Conservation (phyloP, 2,888 invertebrate species). For the Hyppa rectilinea region DNA sequence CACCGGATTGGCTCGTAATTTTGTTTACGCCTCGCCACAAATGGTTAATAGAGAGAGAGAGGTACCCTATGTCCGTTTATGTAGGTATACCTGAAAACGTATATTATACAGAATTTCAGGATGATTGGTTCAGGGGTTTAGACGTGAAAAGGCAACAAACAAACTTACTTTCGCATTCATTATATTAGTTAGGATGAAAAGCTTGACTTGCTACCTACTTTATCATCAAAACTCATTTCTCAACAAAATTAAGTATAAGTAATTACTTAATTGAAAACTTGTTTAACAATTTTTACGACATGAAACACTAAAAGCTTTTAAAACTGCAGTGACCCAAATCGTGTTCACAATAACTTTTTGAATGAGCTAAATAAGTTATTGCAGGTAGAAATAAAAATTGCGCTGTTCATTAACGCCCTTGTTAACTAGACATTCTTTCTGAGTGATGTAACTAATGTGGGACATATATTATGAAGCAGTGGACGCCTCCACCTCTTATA, state of each 20-base stretch:
- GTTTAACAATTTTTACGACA: neutral
- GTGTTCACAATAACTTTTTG: conserved; percentile 39
- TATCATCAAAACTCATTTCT: neutral
- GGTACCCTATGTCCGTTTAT: no score
- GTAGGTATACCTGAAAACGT: no score
- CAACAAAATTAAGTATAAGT: neutral
- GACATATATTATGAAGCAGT: conserved; percentile 25
- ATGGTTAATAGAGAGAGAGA: no score
- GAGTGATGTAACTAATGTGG: conserved; percentile 26
- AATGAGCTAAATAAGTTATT: conserved; percentile 51
- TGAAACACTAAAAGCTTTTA: conserved; percentile 20
- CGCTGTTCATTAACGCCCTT: conserved; percentile 28
- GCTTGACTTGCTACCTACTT: neutral
- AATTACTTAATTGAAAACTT: conserved; percentile 13
- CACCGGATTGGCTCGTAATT: conserved; percentile 27
- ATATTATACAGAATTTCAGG: no score
- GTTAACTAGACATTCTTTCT: conserved; percentile 20
- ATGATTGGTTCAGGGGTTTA: no score
- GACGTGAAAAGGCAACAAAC: no score
- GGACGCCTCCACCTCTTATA: conserved; percentile 2
- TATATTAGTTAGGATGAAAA: no score
- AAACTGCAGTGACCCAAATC: conserved; percentile 63
- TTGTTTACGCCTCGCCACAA: conserved; percentile 1
- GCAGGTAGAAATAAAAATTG: conserved; percentile 21
- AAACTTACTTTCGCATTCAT: no score